phyloP scores from a whole-genome alignment of 1,140 invertebrate genomes.

The Aphelinus atriplicis region DNA sequence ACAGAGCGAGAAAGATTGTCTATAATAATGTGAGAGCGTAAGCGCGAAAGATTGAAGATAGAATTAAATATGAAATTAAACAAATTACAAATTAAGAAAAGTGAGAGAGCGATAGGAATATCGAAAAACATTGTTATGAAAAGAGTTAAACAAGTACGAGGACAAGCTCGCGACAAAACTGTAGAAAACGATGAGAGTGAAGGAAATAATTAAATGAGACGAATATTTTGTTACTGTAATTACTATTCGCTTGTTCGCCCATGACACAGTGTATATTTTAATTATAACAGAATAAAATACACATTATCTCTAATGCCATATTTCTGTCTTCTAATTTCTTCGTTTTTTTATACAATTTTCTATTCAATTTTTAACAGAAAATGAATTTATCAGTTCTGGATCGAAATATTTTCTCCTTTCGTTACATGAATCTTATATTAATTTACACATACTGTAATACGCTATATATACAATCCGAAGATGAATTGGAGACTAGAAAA shows the following conservation, averaged over 20 bases:
- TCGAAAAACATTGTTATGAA: slow-evolving; percentile 22
- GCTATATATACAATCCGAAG: too few relatives aligned
- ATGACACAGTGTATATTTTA: slow-evolving; percentile 69
- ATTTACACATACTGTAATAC: too few relatives aligned
- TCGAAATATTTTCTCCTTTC: too few relatives aligned
- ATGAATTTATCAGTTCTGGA: too few relatives aligned
- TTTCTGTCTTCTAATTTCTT: slow-evolving; percentile 12
- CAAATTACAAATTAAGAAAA: slow-evolving; percentile 27
- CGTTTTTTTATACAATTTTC: not conserved
- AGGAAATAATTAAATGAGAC: slow-evolving; percentile 57
- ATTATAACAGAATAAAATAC: slow-evolving; percentile 64
- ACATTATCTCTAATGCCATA: slow-evolving; percentile 53
- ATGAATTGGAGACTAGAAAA: too few relatives aligned
- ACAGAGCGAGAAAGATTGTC: slow-evolving; percentile 4
- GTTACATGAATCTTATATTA: too few relatives aligned
- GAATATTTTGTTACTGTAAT: slow-evolving; percentile 67
- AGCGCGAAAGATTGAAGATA: not conserved
- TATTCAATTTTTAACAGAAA: too few relatives aligned
- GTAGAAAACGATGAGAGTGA: slow-evolving; percentile 43
- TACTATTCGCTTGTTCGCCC: slow-evolving; percentile 66
- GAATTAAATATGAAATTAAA: slow-evolving; percentile 32
- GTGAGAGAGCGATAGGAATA: slow-evolving; percentile 20
- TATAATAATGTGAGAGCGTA: not conserved
- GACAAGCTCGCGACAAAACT: slow-evolving; percentile 8
- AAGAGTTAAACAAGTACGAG: not conserved